A percentile compares a stretch with the other conserved stretches of the same genome.
These are phyloP conservation scores for Cherax quadricarinatus DNA, from an alignment of 1,140 invertebrate species.

Conservation along the genomic window DNA sequence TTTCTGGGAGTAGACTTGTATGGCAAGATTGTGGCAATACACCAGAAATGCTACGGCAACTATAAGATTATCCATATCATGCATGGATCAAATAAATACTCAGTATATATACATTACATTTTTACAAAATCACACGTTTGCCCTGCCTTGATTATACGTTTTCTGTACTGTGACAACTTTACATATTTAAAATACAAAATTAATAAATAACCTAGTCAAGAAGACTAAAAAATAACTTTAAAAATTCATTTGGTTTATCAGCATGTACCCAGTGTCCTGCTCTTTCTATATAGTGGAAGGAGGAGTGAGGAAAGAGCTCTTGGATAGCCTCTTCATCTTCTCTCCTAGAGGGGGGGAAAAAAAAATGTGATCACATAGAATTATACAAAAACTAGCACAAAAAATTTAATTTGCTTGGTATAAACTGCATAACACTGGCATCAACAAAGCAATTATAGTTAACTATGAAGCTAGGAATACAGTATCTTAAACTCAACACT, in stretches of 20 bases:
- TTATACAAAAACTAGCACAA: not conserved
- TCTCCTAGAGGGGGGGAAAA: slow-evolving; percentile 77
- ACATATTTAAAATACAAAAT: not conserved
- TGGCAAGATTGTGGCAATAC: no score
- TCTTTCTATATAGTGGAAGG: slow-evolving; percentile 85
- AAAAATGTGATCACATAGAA: slow-evolving; percentile 50
- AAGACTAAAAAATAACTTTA: slow-evolving; percentile 76
- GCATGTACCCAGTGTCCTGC: slow-evolving; percentile 96
- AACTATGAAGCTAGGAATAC: no score
- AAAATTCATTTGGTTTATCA: slow-evolving; percentile 90
- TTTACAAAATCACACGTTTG: not conserved
- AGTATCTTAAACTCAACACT: not conserved
- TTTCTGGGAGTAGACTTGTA: no score
- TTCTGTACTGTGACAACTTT: not conserved
- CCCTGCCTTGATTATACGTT: not conserved
- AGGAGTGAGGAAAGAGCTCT: slow-evolving; percentile 86
- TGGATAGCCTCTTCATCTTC: slow-evolving; percentile 84
- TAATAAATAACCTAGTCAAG: not conserved
- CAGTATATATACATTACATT: not conserved
- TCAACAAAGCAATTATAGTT: no score
- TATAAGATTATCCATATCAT: no score
- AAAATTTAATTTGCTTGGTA: no score
- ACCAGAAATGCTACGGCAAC: no score
- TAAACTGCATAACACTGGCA: not conserved
- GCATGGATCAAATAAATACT: no score